Base-by-base conservation (phyloP, 2,888 invertebrate species). In the Mimas tiliae region DNA sequence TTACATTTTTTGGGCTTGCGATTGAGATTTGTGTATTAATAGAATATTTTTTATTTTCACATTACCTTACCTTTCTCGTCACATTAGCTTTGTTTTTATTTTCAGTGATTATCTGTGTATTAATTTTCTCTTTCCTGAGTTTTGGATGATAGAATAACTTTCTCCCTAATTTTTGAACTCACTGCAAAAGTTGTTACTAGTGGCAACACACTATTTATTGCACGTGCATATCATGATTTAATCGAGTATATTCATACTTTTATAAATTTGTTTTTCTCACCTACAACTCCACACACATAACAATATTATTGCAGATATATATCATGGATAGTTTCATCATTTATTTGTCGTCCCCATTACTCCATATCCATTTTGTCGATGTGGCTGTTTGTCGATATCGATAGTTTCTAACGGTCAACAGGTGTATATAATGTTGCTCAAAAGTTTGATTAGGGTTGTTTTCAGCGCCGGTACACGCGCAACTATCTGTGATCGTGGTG, bases 401-500 rank as follows among this genome's bases (percentile, higher is more conserved):
- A 8, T 50, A 48, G 27, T 27, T 3, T 7, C 0, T n/a, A 8
- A 42, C 42, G 42, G 58, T 58, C 38, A 42, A 42, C 38, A 38
- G 58, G 58, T 58, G 50, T 58, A 55, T 58, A 55, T 52, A 50
- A 34, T 45, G n/a, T 38, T 16, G 38, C 38, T 64, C 11, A 58
- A 9, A 19, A 42, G 38, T 58, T 27, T 42, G 58, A 63, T 45
- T 51, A 62, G 19, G 42, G 8, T 62, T 65, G 53, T 64, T 94
- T 95, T 53, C 89, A 97, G 98, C 95, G 38, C 95, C 95, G 48
- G 95, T 95, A 69, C 96, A 97, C 82, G 95, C 97, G 0, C 98
- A 98, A 84, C 89, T 98, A 64, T 98, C 98, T 0, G 97, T 98
- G 4, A 97, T 98, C 47, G 96, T 98, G 65, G 97, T 98, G 50